Percentiles rank a stretch among this genome's conserved stretches.
phyloP scores from a whole-genome alignment of 2,888 invertebrate species.

The Zelleria hepariella region DNA sequence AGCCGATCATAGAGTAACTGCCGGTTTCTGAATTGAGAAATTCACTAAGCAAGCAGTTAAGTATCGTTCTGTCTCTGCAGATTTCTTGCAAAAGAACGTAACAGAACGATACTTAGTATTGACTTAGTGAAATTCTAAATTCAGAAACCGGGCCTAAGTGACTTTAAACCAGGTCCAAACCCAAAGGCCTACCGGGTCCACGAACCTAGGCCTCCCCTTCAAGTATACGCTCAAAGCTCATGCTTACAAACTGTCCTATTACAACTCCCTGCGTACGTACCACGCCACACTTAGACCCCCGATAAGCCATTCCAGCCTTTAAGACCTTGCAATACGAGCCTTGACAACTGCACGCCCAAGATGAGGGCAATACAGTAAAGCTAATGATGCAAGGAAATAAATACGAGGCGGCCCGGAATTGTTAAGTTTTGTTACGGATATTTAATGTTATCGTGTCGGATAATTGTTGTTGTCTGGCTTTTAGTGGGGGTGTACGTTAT shows the following conservation, averaged over 20 bases:
- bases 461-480: neutral
- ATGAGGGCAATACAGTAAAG: neutral
- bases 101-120: no score
- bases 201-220: slow-evolving; percentile 24
- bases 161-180: neutral
- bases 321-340: neutral
- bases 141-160: neutral
- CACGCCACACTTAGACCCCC: slow-evolving; percentile 22
- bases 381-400: slow-evolving; percentile 5
- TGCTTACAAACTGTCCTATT: slow-evolving; percentile 72
- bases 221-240: slow-evolving; percentile 48
- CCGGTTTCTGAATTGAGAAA: no score
- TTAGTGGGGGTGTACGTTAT: neutral
- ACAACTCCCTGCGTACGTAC: slow-evolving; percentile 51
- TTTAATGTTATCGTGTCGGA: neutral
- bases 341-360: neutral
- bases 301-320: slow-evolving; percentile 12
- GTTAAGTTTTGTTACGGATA: slow-evolving; percentile 4
- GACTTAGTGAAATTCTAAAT: neutral
- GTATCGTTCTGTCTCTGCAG: no score
- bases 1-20: no score
- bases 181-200: slow-evolving; percentile 7
- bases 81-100: no score
- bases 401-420: neutral
- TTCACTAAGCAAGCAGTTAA: no score